These are phyloP conservation scores for Magallana nippona DNA, from an alignment of 2,888 invertebrate species.

Conservation along the genomic window DNA sequence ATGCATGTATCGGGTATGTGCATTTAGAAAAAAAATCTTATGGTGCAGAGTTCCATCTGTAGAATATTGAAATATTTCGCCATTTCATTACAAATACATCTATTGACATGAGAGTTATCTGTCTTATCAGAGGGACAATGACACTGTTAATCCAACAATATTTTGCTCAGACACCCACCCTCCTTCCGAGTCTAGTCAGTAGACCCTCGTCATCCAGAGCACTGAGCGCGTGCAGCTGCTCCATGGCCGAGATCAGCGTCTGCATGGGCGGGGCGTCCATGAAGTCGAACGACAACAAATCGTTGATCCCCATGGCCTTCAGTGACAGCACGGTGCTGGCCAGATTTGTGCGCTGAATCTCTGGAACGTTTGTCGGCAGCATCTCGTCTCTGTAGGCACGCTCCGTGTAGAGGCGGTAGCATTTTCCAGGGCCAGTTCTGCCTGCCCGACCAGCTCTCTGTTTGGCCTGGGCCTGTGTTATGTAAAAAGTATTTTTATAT, in stretches of 20 bases:
- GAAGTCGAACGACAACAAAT: slow-evolving; percentile 98
- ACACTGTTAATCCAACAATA: too few relatives aligned
- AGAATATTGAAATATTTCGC: too few relatives aligned
- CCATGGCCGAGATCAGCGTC: slow-evolving; percentile 97
- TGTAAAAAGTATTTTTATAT: not conserved
- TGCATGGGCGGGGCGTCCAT: slow-evolving; percentile 99
- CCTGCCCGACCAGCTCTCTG: slow-evolving; percentile 98
- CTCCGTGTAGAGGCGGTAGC: slow-evolving; percentile 97
- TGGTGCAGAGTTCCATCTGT: too few relatives aligned
- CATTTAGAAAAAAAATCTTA: too few relatives aligned
- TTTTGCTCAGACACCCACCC: slow-evolving; percentile 74
- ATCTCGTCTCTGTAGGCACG: slow-evolving; percentile 99
- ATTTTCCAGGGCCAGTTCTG: slow-evolving; percentile 98
- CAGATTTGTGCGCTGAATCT: slow-evolving; percentile 98
- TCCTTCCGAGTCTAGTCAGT: slow-evolving; percentile 84
- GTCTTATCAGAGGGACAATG: too few relatives aligned
- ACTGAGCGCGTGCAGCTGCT: slow-evolving; percentile 96
- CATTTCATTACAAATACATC: too few relatives aligned
- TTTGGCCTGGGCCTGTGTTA: slow-evolving; percentile 92
- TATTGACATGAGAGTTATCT: too few relatives aligned
- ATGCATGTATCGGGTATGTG: too few relatives aligned
- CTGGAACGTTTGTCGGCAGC: slow-evolving; percentile 90
- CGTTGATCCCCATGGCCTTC: slow-evolving; percentile 99
- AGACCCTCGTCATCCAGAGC: slow-evolving; percentile 91
- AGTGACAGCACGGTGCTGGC: slow-evolving; percentile 96